Evolutionary conservation across 2,797 vertebrate genomes (phyloP), one percentile per base, ranked within the genome.

Genomic region (Acanthopagrus latus): DNA sequence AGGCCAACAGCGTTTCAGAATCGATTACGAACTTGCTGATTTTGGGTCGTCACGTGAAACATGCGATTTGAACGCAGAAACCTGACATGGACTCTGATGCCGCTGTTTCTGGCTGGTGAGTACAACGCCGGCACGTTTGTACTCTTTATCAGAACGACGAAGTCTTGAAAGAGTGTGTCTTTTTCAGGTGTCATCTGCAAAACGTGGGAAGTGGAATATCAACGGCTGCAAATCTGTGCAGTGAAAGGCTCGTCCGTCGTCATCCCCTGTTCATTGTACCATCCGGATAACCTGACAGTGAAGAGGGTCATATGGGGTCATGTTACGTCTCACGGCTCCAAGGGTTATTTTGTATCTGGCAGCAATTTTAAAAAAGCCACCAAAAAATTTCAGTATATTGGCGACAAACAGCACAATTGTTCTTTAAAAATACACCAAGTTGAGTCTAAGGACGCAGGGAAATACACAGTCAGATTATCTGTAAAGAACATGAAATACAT

Each of bases 191-290:
- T 71, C 67, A 3, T 81, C 9, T 71, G 75, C 60, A 23, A 3
- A 1, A 0, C 0, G 0, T 76, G 48, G 48, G 11, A 7, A 0
- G 80, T 87, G 64, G 0, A 27, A 0, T 44, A 81, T 67, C 12
- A 18, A 1, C 55, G 25, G 38, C 3, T 5, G n/a, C 3, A 20
- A 2, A 20, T 86, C 11, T 90, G 85, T 60, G 79, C 73, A 2
- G 72, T 79, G 55, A 82, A 54, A 72, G 83, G 81, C 75, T 81
- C 69, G 1, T 64, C 77, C 48, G 75, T 71, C 11, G 55, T 81
- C 48, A 71, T 58, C 7, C 72, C 3, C 10, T 88, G 81, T 78
- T 2, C 38, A n/a, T 89, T 74, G 68, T 0, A 3, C 2, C 58
- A 47, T 59, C 64, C 78, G 16, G 0, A 3, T 8, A 0, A 3